A percentile compares a stretch with the other conserved stretches of the same genome.
Conservation (phyloP, 1,140 invertebrate species). For the Drosophila rufa region DNA sequence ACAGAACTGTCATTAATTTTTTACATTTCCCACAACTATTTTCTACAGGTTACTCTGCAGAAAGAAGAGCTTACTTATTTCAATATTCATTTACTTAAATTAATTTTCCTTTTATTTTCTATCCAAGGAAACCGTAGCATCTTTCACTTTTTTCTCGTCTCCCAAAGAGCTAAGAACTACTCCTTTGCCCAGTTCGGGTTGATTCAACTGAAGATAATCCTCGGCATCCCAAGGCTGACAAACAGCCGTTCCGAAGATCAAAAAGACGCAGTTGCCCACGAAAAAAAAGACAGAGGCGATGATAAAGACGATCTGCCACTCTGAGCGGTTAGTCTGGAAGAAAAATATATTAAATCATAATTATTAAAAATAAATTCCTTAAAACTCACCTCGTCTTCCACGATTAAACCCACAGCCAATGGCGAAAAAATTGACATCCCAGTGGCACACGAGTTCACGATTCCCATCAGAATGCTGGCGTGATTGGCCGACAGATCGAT, state of each 20-base stretch:
- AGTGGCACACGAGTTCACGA: constrained; percentile 91
- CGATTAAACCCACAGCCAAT: constrained; percentile 87
- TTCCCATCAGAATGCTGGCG: constrained; percentile 89
- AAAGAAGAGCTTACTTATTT: neutral
- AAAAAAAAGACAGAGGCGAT: constrained; percentile 90
- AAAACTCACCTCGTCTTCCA: constrained; percentile 87
- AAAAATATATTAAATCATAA: no score
- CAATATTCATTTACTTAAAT: neutral
- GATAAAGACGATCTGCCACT: constrained; percentile 92
- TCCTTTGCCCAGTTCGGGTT: neutral
- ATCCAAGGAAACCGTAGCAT: neutral
- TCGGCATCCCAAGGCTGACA: constrained; percentile 89
- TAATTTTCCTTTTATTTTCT: neutral
- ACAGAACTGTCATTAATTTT: neutral
- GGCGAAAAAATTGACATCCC: constrained; percentile 90
- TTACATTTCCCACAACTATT: neutral
- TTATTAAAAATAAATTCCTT: no score
- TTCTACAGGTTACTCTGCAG: neutral
- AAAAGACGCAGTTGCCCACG: constrained; percentile 89
- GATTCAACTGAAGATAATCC: constrained; percentile 38
- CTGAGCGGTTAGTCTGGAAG: constrained; percentile 52
- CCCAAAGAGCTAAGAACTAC: neutral
- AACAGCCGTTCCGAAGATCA: constrained; percentile 88
- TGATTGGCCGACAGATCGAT: constrained; percentile 92
- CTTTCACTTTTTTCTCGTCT: neutral